Evolutionary conservation across 92 coral and sea anemone species (phyloP).

Genomic region (Phymanthus crucifer): DNA sequence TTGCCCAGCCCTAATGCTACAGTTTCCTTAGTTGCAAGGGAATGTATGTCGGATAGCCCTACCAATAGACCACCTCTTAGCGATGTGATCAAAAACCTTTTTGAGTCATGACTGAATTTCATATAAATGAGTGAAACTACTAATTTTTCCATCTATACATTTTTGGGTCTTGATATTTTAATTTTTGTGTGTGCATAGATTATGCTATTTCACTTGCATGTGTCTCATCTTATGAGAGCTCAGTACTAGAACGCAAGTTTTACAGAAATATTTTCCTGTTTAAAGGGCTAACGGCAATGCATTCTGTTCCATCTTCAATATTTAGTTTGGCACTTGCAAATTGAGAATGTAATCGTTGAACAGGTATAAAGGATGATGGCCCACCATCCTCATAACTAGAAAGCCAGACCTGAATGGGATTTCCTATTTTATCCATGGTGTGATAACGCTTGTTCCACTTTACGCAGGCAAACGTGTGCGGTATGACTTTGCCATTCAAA

Average conservation of each 20-base stretch:
- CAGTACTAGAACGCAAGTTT: not conserved
- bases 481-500: conserved; percentile 17
- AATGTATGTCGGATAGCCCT: not conserved
- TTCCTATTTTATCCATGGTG: conserved; percentile 28
- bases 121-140: no score
- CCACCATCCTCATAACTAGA: conserved; percentile 35
- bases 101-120: no score
- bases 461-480: conserved; percentile 58
- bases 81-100: no score
- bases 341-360: conserved; percentile 52
- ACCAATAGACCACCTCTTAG: no score
- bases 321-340: conserved; percentile 30
- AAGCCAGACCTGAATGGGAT: conserved; percentile 53
- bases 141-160: no score
- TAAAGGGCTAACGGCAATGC: conserved; percentile 21
- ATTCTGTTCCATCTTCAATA: not conserved
- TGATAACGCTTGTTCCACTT: conserved; percentile 37
- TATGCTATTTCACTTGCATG: no score
- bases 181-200: no score
- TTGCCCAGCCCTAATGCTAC: not conserved
- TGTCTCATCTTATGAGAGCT: no score
- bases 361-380: conserved; percentile 58
- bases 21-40: conserved; percentile 5
- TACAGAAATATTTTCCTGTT: conserved; percentile 17
- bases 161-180: no score